These are phyloP conservation scores for Zygogramma bicolorata DNA, from an alignment of 2,888 invertebrate species.

Conservation along the genomic window DNA sequence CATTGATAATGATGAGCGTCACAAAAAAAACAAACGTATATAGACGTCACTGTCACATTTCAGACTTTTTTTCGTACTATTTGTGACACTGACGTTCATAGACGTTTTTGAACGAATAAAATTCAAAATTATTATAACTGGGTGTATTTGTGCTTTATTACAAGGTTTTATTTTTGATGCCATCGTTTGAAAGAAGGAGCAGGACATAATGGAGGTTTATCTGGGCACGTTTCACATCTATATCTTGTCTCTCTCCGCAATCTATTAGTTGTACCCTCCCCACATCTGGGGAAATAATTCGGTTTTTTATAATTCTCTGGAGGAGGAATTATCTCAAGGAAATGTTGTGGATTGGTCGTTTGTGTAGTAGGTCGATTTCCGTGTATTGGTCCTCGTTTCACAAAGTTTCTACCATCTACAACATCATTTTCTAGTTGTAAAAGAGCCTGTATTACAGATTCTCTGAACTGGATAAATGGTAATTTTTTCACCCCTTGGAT, in stretches of 20 bases:
- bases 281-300: constrained; percentile 7
- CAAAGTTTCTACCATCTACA: constrained; percentile 6
- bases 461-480: constrained; percentile 7
- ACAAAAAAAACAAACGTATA: background rate
- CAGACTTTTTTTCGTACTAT: background rate
- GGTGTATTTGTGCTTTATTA: background rate
- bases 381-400: background rate
- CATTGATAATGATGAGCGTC: background rate
- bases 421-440: constrained; percentile 11
- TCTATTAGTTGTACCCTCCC: constrained; percentile 5
- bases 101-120: too few species aligned
- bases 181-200: constrained; percentile 18
- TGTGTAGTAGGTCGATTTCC: background rate
- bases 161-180: background rate
- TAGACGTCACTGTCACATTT: background rate
- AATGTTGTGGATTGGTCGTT: constrained; percentile 4
- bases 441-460: constrained; percentile 8
- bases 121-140: background rate
- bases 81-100: background rate
- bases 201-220: constrained; percentile 17
- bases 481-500: constrained; percentile 20
- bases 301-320: constrained; percentile 18
- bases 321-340: constrained; percentile 18
- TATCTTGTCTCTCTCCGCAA: constrained; percentile 7
- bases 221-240: constrained; percentile 21